Base-by-base conservation (phyloP, 2,888 invertebrate species). In the Desoria tigrina region DNA sequence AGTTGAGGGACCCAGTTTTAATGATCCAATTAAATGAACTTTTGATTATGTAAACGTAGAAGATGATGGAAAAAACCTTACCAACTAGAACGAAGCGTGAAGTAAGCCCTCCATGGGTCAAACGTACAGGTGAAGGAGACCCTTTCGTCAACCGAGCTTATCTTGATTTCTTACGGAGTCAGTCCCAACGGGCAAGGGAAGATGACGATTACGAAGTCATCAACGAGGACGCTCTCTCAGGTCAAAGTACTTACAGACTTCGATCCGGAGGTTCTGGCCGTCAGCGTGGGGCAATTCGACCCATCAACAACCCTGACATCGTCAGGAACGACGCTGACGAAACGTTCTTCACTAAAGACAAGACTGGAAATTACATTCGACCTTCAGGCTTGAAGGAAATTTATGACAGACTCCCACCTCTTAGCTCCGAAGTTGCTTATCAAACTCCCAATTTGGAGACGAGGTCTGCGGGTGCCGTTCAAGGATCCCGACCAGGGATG, bases 321-420 rank as follows among this genome's bases (percentile, higher is more conserved):
- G 49, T 28, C 24, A 54, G 68, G 9, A 69, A 69, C 37, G 39
- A 69, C 26, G 63, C 58, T 3, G 68, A 69, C 56, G 68, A 69
- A 51, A 69, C 68, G 2, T 69, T 63, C 49, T 69, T 51, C 63
- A 63, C 60, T 24, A 37, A 24, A 6, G 63, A 58, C 42, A 18
- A 9, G 6, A 28, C 50, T 16, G 68, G 68, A 37, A 42, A 26
- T 1, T 23, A 65, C 27, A 61, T 69, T 39, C 28, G 32, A 18
- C 68, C 68, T 24, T 69, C 68, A 21, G 68, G 68, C 21, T 23
- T 69, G 9, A 23, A 59, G 26, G 68, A 69, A 62, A 69, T 69
- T 53, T 42, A 54, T n/a, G 62, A 59, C 27, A 23, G 68, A n/a
- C 65, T 69, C 56, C 68, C 68, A 18, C 65, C 68, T 24, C 23